Evolutionary conservation across 2,888 invertebrate species (phyloP), one percentile per base, ranked within the genome.

Genomic region (Sipunculus nudus): DNA sequence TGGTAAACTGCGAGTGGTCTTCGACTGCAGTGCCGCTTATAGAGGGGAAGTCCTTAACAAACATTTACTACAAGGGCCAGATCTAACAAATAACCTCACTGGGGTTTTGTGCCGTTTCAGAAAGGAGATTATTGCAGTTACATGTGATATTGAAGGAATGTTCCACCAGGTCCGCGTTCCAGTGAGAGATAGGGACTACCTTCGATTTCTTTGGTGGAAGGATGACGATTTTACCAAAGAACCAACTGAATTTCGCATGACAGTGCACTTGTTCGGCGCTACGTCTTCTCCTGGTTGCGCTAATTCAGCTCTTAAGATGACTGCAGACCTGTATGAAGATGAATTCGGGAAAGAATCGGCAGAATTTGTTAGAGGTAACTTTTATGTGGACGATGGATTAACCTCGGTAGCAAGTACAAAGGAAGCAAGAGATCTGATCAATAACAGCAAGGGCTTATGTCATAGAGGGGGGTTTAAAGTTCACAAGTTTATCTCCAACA

Each of bases 401-500:
- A 46, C 8, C n/a, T 50, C 56, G 29, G 59, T 59, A 10, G 21
- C 35, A 16, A 38, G 29, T 21, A 55, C 23, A 21, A 29, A 59
- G 0, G 23, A 38, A 21, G 61, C 63, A 1, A 29, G 38, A 19
- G 40, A 47, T 4, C 29, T 69, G 39, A 48, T 64, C 2, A 6
- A 41, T 29, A 28, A 52, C 28, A 19, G 43, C 19, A 38, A 40
- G 47, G 28, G 29, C 2, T 26, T 66, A 32, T 55, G 59, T 26
- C 52, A 28, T 6, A 45, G 52, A 35, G 69, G 63, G 8, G 63
- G 64, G 2, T 8, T 70, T 59, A 31, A 53, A 4, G 38, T 72
- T 0, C 45, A 59, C 38, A 68, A 71, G 41, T 71, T 68, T 59
- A 16, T 71, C 5, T 57, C 54, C 8, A 64, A 62, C 26, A 46